Percentiles rank a stretch among this genome's conserved stretches.
Conservation (phyloP, 2,113 vertebrate genomes). For the Sardina pilchardus region DNA sequence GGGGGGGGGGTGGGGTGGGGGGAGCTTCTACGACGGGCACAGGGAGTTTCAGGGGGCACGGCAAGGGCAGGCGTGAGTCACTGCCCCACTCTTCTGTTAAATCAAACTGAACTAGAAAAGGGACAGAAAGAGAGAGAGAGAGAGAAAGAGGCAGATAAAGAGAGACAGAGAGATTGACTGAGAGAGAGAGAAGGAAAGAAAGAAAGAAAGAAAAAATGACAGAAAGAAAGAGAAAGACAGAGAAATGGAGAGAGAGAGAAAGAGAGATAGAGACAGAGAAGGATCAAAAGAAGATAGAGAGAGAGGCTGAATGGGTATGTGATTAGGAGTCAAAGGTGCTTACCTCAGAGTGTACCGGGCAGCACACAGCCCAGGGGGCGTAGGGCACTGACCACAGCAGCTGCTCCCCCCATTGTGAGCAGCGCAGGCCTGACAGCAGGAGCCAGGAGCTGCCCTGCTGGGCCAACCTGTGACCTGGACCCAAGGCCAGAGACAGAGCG, state of each 20-base stretch:
- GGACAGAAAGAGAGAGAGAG: not conserved
- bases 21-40: not conserved
- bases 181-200: no score
- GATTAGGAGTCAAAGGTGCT: not conserved
- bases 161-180: not conserved
- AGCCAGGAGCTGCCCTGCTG: not conserved
- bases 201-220: no score
- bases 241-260: no score
- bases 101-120: not conserved
- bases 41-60: not conserved
- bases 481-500: not conserved
- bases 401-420: not conserved
- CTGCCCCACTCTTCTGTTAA: not conserved
- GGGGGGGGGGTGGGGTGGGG: no score
- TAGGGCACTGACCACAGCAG: slow-evolving; percentile 12
- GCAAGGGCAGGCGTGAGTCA: not conserved
- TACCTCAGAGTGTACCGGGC: not conserved
- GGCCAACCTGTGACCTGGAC: not conserved
- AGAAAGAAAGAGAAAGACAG: no score
- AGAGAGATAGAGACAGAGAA: not conserved
- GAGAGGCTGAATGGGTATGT: not conserved
- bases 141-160: not conserved
- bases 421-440: not conserved
- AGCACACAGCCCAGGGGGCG: not conserved
- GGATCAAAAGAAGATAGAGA: not conserved